phyloP scores from a whole-genome alignment of 1,140 invertebrate species.

The Heliconius nattereri region DNA sequence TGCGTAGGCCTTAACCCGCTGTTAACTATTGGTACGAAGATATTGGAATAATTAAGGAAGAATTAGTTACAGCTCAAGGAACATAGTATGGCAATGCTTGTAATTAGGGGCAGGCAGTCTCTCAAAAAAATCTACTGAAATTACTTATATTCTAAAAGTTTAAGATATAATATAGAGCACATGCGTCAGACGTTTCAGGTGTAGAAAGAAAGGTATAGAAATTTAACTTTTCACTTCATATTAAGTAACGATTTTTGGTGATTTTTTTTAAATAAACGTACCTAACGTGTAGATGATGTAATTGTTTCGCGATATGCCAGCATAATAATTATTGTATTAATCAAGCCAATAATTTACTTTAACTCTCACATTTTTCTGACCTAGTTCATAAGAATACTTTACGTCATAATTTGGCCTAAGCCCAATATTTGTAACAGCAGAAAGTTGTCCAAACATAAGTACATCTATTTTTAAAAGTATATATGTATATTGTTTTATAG shows the following conservation, averaged over 20 bases:
- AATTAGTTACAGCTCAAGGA: constrained; percentile 3
- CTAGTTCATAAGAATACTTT: constrained; percentile 53
- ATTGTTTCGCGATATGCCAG: background rate
- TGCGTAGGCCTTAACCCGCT: constrained; percentile 22
- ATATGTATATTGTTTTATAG: background rate
- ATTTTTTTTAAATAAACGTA: background rate
- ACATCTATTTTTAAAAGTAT: background rate
- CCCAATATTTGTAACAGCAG: constrained; percentile 49
- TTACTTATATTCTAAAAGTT: too few species aligned
- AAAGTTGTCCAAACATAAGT: constrained; percentile 42
- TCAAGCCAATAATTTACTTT: background rate
- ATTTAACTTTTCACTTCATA: too few species aligned
- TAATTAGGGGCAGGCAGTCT: background rate
- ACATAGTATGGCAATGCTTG: background rate
- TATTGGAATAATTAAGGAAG: constrained; percentile 14
- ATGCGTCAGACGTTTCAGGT: too few species aligned
- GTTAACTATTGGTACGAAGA: constrained; percentile 24
- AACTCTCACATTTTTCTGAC: constrained; percentile 36
- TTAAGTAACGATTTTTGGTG: too few species aligned
- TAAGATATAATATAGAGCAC: too few species aligned
- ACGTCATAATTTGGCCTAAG: constrained; percentile 51
- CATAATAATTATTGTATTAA: background rate
- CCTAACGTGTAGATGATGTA: background rate
- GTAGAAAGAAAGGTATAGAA: too few species aligned
- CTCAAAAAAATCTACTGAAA: too few species aligned